Evolutionary conservation across 2,888 invertebrate genomes (phyloP), one percentile per base, ranked within the genome.

Genomic region (Pseudococcus jackbeardsleyi): DNA sequence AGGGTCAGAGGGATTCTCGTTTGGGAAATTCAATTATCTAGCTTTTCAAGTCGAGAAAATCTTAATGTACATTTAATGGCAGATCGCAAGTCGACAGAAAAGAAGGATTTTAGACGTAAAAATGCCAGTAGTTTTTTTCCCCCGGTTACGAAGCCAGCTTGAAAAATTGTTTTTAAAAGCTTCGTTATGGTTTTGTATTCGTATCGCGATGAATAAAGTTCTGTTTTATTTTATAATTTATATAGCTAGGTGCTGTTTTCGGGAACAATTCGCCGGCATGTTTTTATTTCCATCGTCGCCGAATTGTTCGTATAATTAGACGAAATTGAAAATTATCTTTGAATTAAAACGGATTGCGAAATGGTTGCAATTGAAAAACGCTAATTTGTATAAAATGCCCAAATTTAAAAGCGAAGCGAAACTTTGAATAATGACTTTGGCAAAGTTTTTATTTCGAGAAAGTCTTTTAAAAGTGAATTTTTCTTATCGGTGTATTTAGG

Each of bases 31-130:
- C 68, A 72, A 72, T 72, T 72, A 72, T 72, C 33, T 72, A 72
- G 68, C 12, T 72, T 72, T 72, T 72, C 68, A 72, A 72, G 11
- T 72, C 12, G 68, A 72, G 33, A 33, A 72, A 72, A 72, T 72
- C 68, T 33, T 72, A 72, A 72, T 72, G 68, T 72, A 72, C 68
- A 72, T 72, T 33, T 72, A 72, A 72, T 72, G 33, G 68, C 68
- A 26, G 68, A 22, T 72, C 33, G 26, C 26, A 12, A 26, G 33
- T 72, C 26, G 26, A 72, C 68, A 72, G 68, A 72, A 72, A 26
- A 72, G 68, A 72, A 72, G 68, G 68, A 72, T 72, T 72, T 72
- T 26, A 12, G 9, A 4, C 33, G 68, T 72, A n/a, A 72, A 72
- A 72, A 59, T 19, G 59, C 19, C 33, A 26, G 15, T 8, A 11